Conservation (phyloP, 2,113 vertebrate species). For the Phodopus roborovskii region DNA sequence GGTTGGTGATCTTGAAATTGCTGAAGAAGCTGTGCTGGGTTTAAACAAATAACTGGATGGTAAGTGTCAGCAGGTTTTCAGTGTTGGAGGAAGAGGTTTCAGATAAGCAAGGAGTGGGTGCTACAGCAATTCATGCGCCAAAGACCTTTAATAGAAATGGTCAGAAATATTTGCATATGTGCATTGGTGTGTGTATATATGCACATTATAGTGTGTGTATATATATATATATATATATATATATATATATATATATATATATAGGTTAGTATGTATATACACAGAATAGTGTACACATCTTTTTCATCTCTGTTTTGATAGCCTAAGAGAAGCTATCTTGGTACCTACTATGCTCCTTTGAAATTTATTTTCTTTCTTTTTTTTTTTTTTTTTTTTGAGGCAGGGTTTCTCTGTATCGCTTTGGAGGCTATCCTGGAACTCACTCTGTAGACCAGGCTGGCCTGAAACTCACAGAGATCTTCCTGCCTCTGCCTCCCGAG, state of each 20-base stretch:
- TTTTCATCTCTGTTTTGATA: neutral
- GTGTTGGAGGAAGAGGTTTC: slow-evolving; percentile 22
- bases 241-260: no score
- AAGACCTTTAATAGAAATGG: neutral
- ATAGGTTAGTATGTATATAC: neutral
- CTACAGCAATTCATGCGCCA: neutral
- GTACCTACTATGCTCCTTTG: neutral
- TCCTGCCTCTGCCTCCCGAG: no score
- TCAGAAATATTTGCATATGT: neutral
- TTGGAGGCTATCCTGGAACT: no score
- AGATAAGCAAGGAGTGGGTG: neutral
- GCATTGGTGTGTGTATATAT: neutral
- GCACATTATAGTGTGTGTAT: neutral
- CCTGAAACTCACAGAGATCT: no score
- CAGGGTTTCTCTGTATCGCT: no score
- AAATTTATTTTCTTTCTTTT: neutral
- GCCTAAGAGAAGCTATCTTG: neutral
- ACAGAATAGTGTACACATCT: neutral
- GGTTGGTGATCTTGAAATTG: slow-evolving; percentile 29
- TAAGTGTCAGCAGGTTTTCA: neutral
- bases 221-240: neutral
- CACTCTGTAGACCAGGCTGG: no score
- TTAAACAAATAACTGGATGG: slow-evolving; percentile 5
- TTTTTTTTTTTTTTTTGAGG: no score
- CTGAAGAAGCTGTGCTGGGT: neutral